These are phyloP conservation scores for Phyllotreta striolata DNA, from an alignment of 2,888 invertebrate species.

Conservation along the genomic window DNA sequence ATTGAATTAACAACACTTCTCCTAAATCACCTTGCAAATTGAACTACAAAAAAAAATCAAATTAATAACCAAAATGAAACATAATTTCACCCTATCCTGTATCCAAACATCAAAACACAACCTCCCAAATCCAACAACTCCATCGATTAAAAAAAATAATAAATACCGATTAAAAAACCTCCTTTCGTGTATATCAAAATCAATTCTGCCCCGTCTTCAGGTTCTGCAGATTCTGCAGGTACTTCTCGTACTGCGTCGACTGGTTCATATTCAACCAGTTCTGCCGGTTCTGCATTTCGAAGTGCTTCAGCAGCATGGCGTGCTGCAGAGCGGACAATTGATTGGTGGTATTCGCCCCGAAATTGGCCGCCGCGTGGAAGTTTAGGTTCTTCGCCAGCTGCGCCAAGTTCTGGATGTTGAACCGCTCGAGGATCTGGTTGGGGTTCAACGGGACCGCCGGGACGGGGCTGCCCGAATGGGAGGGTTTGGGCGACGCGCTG, in stretches of 20 bases:
- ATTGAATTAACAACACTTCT: not conserved
- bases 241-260: slow-evolving; percentile 59
- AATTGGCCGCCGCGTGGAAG: slow-evolving; percentile 50
- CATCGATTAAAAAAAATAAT: not conserved
- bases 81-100: too few relatives aligned
- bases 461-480: not conserved
- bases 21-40: not conserved
- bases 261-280: slow-evolving; percentile 57
- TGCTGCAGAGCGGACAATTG: slow-evolving; percentile 57
- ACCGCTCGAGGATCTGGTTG: slow-evolving; percentile 58
- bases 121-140: not conserved
- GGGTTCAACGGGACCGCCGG: slow-evolving; percentile 45
- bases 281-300: slow-evolving; percentile 59
- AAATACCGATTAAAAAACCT: slow-evolving; percentile 50
- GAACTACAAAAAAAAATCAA: not conserved
- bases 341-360: slow-evolving; percentile 42
- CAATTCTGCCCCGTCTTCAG: slow-evolving; percentile 50
- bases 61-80: too few relatives aligned
- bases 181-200: slow-evolving; percentile 50
- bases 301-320: slow-evolving; percentile 58
- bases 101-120: too few relatives aligned
- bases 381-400: slow-evolving; percentile 59
- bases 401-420: slow-evolving; percentile 60
- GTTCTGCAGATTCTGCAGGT: slow-evolving; percentile 58
- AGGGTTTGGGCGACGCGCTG: slow-evolving; percentile 19